Evolutionary conservation across 2,888 invertebrate genomes (phyloP), one percentile per base, ranked within the genome.

Genomic region (Ichneumoninae sp.): DNA sequence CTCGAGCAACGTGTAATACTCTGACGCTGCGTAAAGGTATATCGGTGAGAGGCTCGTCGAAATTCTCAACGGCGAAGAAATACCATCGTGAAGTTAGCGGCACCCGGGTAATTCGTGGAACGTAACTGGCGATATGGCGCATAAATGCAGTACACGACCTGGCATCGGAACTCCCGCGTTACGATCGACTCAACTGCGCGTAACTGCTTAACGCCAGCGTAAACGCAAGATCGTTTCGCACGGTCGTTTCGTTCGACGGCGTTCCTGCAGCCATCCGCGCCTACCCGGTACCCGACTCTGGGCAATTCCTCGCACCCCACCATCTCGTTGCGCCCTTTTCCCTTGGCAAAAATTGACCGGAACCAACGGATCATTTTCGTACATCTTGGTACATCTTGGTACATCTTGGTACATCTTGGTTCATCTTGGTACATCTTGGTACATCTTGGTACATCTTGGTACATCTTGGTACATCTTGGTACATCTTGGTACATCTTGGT

Each of bases 121-220:
- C 89, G 87, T 87, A 84, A 89, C 87, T 88, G 78, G 76, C 84
- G 85, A 83, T 87, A 87, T 86, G 84, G 80, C 87, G 83, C 87
- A 87, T 86, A 88, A 89, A 89, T 84, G 88, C 85, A 85, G 80
- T 80, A 65, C 80, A 74, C 77, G 50, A 47, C 47, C 60, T 57
- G 50, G 71, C 52, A 57, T 19, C 52, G 60, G 71, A 80, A 72
- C 26, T 30, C 66, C 44, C 68, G 66, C 80, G 82, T 87, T 88
- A 89, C 86, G 88, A 87, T 88, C 86, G 87, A 87, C 88, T 87
- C 87, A 87, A 88, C 87, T 88, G 88, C 82, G 88, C 88, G 87
- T 87, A 87, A 88, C 88, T 86, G 87, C 82, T 87, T 89, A 87
- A 87, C 86, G 87, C 84, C 84, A 84, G 86, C 86, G 87, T 88